Percentiles rank a stretch among this genome's conserved stretches.
Conservation (phyloP, 2,888 invertebrate species). For the Ennomos fuscantarius region DNA sequence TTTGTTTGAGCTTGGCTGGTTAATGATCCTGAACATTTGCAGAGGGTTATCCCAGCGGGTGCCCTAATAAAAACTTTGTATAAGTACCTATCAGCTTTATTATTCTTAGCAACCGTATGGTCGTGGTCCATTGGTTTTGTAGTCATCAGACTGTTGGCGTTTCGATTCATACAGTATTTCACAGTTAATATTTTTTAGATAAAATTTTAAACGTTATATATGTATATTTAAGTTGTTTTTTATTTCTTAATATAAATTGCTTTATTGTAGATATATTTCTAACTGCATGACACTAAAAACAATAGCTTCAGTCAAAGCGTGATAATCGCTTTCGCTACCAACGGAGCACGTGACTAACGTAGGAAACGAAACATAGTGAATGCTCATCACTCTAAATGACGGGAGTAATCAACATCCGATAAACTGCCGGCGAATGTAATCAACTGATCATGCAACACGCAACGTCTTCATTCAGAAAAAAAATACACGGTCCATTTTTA, state of each 20-base stretch:
- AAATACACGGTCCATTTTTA: constrained; percentile 2
- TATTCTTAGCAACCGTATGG: constrained; percentile 4
- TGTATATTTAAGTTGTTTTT: too few relatives aligned
- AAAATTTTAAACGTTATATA: too few relatives aligned
- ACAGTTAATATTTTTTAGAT: too few relatives aligned
- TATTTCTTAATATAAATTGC: too few relatives aligned
- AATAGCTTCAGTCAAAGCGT: too few relatives aligned
- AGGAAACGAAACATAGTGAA: constrained; percentile 36
- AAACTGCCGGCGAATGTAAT: constrained; percentile 11
- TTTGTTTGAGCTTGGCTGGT: constrained; percentile 33
- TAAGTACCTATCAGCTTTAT: constrained; percentile 22
- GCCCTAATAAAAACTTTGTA: constrained; percentile 14
- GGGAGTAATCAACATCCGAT: constrained; percentile 20
- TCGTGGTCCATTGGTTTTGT: constrained; percentile 5
- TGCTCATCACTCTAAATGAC: constrained; percentile 22
- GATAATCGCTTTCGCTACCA: constrained; percentile 11
- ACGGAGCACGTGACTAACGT: constrained; percentile 27
- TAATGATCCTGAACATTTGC: constrained; percentile 34
- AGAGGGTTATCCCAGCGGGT: constrained; percentile 1
- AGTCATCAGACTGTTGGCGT: constrained; percentile 8
- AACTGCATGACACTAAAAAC: too few relatives aligned
- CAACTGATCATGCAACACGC: neutral
- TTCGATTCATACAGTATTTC: constrained; percentile 23
- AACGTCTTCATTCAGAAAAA: constrained; percentile 5
- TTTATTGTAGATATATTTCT: too few relatives aligned